Evolutionary conservation across 2,888 invertebrate species (phyloP), one percentile per base, ranked within the genome.

Genomic region (Callyntrura sp.): DNA sequence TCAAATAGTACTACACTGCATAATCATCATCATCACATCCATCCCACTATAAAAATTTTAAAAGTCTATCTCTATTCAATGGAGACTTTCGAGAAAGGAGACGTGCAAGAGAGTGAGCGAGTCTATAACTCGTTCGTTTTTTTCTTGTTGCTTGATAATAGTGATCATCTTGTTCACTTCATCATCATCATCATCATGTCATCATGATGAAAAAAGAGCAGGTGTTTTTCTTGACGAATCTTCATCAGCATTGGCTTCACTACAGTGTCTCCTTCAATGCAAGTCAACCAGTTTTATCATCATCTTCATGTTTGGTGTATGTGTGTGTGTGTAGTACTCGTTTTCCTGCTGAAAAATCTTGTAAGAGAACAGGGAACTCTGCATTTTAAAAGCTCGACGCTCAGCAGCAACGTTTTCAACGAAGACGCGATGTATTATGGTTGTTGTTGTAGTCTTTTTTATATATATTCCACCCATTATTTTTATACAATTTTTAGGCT

Each of bases 131-230:
- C 48, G 45, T 17, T 65, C 17, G 9, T 62, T 14, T 17, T 57
- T 48, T 76, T 35, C 25, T 70, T 83, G 25, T 4, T n/a, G 73
- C 73, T 82, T 85, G 89, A 89, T 89, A 85, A 89, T 85, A 85
- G 85, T 89, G 84, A 89, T 89, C 89, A 89, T 88, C 89, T 83
- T 89, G 70, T 88, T 84, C 70, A 70, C 62, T 85, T 82, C 87
- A 79, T 87, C 82, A 82, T 88, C 82, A 70, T 86, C 73, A 43
- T 81, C 68, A 87, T 87, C 81, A 65, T 62, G 20, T 87, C 83
- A 88, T 89, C 78, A 88, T 78, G 89, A 89, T 87, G 87, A 89
- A 89, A 83, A 89, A 84, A 60, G 89, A 89, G 89, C 89, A 89
- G 89, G 89, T 89, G 89, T 89, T 89, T 35, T 88, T 76, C 86